These are phyloP conservation scores for Mesoligia furuncula DNA, from an alignment of 2,888 invertebrate genomes.

Conservation along the genomic window DNA sequence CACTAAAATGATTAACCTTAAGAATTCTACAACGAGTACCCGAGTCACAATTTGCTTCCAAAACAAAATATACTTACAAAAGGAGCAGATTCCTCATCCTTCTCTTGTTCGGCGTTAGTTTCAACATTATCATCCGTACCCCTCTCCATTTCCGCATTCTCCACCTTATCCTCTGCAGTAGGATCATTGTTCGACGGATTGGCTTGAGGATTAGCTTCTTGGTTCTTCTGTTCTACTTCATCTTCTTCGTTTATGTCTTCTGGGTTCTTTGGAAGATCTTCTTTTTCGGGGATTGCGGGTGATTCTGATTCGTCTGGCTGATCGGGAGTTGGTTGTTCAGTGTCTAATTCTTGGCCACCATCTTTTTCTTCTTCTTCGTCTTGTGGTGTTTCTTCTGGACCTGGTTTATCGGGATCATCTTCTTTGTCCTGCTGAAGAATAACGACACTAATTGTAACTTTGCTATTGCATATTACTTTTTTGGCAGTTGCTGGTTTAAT, in stretches of 20 bases:
- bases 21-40: not conserved
- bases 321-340: constrained; percentile 67
- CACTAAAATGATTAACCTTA: not conserved
- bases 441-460: not conserved
- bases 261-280: constrained; percentile 83
- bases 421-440: constrained; percentile 68
- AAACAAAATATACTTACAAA: constrained; percentile 76
- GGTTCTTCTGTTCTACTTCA: constrained; percentile 83
- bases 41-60: not conserved
- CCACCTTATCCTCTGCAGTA: constrained; percentile 85
- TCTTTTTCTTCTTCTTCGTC: constrained; percentile 65
- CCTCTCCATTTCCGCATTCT: constrained; percentile 86
- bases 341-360: constrained; percentile 59
- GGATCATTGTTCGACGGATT: constrained; percentile 88
- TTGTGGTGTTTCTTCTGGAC: constrained; percentile 51
- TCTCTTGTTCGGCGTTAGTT: constrained; percentile 85
- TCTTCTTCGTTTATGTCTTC: constrained; percentile 85
- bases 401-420: constrained; percentile 61
- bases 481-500: not conserved
- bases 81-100: constrained; percentile 84
- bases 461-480: not conserved
- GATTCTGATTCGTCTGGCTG: constrained; percentile 73
- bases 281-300: constrained; percentile 74
- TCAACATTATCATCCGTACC: constrained; percentile 88
- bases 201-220: constrained; percentile 88